Evolutionary conservation across 1,140 invertebrate genomes (phyloP).

Genomic region (Ephestia elutella): DNA sequence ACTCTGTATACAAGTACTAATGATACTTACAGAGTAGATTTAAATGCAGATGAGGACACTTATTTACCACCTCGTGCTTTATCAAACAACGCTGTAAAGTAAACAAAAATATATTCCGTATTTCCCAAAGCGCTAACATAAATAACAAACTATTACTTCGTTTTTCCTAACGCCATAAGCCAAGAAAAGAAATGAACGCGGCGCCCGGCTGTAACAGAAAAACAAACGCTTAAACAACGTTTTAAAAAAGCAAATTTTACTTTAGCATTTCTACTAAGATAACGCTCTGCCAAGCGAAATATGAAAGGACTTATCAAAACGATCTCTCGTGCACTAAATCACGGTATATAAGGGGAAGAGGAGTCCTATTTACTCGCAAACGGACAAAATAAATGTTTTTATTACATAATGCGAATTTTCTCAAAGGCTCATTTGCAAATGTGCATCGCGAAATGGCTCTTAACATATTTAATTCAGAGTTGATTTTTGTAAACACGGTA

Average conservation of each 20-base stretch:
- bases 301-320: conserved; percentile 71
- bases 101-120: background rate
- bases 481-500: background rate
- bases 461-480: conserved; percentile 4
- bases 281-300: conserved; percentile 63
- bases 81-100: background rate
- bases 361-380: conserved; percentile 69
- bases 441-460: background rate
- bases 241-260: conserved; percentile 42
- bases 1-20: too few species aligned
- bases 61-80: too few species aligned
- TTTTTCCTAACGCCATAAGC: conserved; percentile 14
- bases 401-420: conserved; percentile 72
- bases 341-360: conserved; percentile 70
- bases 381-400: conserved; percentile 72
- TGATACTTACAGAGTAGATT: too few species aligned
- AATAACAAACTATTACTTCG: conserved; percentile 2
- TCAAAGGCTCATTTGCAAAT: conserved; percentile 53
- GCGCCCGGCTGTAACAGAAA: conserved; percentile 12
- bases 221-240: conserved; percentile 12
- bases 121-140: background rate
- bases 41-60: too few species aligned
- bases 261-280: conserved; percentile 65
- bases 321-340: conserved; percentile 71
- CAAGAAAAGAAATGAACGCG: conserved; percentile 20